Evolutionary conservation across 2,113 vertebrate species (phyloP).

Genomic region (Microcebus griseorufus): DNA sequence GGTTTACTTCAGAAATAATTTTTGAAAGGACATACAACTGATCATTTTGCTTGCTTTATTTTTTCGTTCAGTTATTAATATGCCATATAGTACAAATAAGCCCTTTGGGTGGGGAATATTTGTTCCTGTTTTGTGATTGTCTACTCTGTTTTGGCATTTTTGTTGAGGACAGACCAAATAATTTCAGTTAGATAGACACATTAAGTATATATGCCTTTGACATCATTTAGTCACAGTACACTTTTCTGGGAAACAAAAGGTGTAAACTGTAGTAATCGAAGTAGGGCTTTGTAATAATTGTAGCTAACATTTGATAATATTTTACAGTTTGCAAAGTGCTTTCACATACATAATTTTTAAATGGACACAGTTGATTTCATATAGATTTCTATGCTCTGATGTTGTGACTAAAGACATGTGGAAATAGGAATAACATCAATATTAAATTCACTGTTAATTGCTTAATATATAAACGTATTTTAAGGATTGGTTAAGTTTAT

Average conservation of each 20-base stretch:
- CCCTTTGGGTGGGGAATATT: neutral
- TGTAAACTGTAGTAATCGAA: slow-evolving; percentile 26
- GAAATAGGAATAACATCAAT: slow-evolving; percentile 43
- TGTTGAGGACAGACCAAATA: slow-evolving; percentile 27
- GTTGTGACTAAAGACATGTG: slow-evolving; percentile 20
- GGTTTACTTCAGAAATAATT: neutral
- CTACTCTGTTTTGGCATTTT: slow-evolving; percentile 31
- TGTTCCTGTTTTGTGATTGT: slow-evolving; percentile 39
- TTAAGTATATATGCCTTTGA: slow-evolving; percentile 32
- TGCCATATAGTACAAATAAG: neutral
- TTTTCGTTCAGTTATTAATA: neutral
- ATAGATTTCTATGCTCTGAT: neutral
- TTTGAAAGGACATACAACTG: accelerated
- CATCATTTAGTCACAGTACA: neutral
- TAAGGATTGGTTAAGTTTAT: slow-evolving; percentile 27
- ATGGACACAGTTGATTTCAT: slow-evolving; percentile 38
- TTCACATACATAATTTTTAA: slow-evolving; percentile 37
- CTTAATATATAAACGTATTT: neutral
- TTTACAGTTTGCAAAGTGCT: neutral
- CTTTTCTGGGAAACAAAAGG: neutral
- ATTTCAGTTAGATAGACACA: neutral
- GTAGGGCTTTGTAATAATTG: slow-evolving; percentile 22
- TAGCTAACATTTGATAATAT: slow-evolving; percentile 32
- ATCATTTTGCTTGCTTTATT: neutral
- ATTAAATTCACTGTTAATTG: slow-evolving; percentile 34